Evolutionary conservation across 1,140 invertebrate species (phyloP).

Genomic region (Drosophila micromelanica): DNA sequence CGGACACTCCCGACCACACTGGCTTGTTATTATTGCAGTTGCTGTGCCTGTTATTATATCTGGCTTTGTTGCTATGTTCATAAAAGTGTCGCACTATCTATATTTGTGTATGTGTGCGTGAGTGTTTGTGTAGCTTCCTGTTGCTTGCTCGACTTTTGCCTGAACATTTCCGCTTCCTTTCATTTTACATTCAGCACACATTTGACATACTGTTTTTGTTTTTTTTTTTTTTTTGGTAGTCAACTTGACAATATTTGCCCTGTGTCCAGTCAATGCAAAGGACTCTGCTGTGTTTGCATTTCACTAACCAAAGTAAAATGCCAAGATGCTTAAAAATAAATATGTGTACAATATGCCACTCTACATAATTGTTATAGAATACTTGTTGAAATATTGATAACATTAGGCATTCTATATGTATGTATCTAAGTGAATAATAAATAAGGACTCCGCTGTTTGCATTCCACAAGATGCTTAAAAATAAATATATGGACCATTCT

Average conservation of each 20-base stretch:
- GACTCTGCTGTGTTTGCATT: neutral
- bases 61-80: conserved; percentile 61
- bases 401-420: neutral
- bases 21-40: conserved; percentile 38
- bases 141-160: conserved; percentile 69
- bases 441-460: neutral
- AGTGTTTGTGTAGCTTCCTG: conserved; percentile 51
- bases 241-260: conserved; percentile 19
- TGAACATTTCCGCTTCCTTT: conserved; percentile 74
- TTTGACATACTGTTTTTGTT: neutral
- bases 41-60: conserved; percentile 70
- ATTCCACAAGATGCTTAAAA: neutral
- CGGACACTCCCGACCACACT: too few species aligned
- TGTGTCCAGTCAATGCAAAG: conserved; percentile 13
- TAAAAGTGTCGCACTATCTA: conserved; percentile 55
- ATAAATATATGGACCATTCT: neutral
- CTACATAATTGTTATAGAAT: conserved; percentile 10
- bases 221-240: conserved; percentile 7
- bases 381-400: conserved; percentile 9
- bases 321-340: neutral
- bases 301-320: too few species aligned
- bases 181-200: conserved; percentile 58
- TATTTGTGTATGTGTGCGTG: conserved; percentile 19
- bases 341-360: neutral
- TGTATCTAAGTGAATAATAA: neutral